A percentile compares a stretch with the other conserved stretches of the same genome.
These are phyloP conservation scores for Zosterops lateralis DNA, from an alignment of 2,113 vertebrate genomes.

Conservation along the genomic window DNA sequence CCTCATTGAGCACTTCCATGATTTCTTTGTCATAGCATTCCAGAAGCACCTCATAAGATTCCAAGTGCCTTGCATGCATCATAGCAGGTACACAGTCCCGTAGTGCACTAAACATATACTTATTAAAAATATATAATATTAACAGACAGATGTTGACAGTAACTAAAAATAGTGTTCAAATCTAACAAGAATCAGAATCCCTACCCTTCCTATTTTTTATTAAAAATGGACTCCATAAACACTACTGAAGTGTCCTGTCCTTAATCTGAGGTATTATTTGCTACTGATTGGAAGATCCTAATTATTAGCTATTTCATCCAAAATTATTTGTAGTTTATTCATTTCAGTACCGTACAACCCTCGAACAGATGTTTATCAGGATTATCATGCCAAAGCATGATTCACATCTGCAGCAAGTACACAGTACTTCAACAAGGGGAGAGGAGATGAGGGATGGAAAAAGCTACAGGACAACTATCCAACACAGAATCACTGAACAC, in stretches of 20 bases:
- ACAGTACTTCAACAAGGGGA: background rate
- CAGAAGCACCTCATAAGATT: conserved; percentile 87
- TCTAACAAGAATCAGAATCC: background rate
- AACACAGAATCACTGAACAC: background rate
- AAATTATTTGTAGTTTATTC: background rate
- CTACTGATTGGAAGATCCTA: background rate
- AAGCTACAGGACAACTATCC: background rate
- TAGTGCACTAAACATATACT: conserved; percentile 98
- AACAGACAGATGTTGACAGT: background rate
- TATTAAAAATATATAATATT: conserved; percentile 2
- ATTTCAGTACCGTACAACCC: background rate
- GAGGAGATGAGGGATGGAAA: background rate
- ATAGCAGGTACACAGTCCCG: conserved; percentile 92
- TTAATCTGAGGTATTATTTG: background rate
- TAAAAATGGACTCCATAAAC: background rate
- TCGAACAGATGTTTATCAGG: background rate
- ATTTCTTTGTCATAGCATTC: conserved; percentile 93
- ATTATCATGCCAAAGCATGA: background rate
- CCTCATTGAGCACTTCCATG: conserved; percentile 93
- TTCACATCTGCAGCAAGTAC: background rate
- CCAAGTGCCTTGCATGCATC: conserved; percentile 90
- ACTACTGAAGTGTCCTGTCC: background rate
- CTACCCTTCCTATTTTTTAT: background rate
- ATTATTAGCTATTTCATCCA: background rate
- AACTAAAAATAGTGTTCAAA: background rate